Evolutionary conservation across 2,113 vertebrate species (phyloP).

Genomic region (Malurus melanocephalus): DNA sequence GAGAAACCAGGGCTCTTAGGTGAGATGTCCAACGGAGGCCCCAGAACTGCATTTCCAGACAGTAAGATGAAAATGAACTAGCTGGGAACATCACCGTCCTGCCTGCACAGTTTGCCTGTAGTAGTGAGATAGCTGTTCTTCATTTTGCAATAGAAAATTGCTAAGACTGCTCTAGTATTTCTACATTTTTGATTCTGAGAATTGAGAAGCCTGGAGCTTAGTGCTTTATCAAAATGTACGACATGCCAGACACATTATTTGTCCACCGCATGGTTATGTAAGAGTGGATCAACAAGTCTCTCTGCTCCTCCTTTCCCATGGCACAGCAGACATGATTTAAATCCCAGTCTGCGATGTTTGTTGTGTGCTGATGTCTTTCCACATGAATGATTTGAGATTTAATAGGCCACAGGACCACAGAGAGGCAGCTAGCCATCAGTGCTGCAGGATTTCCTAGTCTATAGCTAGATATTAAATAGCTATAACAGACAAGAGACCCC

Average conservation of each 20-base stretch:
- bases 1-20: not conserved
- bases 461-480: not conserved
- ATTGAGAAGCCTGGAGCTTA: not conserved
- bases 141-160: not conserved
- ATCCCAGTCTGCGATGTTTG: not conserved
- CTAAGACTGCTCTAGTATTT: not conserved
- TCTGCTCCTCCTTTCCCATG: slow-evolving; percentile 16
- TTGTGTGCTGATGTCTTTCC: not conserved
- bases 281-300: not conserved
- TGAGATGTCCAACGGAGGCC: not conserved
- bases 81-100: not conserved
- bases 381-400: not conserved
- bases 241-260: not conserved
- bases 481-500: not conserved
- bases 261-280: not conserved
- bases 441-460: not conserved
- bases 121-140: not conserved
- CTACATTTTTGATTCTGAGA: not conserved
- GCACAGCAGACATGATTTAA: not conserved
- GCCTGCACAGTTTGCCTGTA: not conserved
- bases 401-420: not conserved
- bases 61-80: not conserved
- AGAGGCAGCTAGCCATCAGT: not conserved
- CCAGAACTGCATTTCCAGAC: not conserved
- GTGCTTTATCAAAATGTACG: not conserved